Percentiles rank a stretch among this genome's conserved stretches.
phyloP scores from a whole-genome alignment of 2,113 vertebrate genomes.

The Seriola aureovittata region DNA sequence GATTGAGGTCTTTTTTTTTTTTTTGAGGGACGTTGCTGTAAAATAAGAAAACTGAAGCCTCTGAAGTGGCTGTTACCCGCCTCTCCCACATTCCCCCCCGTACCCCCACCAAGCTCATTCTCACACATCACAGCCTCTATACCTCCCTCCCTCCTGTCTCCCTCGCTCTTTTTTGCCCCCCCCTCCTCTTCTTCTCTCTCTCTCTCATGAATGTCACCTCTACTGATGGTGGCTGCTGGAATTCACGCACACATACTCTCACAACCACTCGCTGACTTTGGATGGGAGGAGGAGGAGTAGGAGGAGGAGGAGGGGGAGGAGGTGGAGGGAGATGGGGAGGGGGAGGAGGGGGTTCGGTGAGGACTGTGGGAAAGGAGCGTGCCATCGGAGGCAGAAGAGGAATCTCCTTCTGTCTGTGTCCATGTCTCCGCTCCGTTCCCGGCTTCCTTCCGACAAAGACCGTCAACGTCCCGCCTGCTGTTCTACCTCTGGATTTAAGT shows the following conservation, averaged over 20 bases:
- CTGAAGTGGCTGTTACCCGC: conserved; percentile 66
- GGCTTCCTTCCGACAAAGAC: conserved; percentile 68
- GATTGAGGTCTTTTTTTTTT: conserved; percentile 28
- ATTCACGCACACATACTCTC: conserved; percentile 79
- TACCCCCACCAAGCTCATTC: conserved; percentile 63
- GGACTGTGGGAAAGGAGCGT: conserved; percentile 81
- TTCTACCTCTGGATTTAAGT: conserved; percentile 81
- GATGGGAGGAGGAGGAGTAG: conserved; percentile 73
- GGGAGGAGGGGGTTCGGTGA: conserved; percentile 60
- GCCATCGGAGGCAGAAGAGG: conserved; percentile 84
- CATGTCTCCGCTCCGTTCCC: conserved; percentile 78
- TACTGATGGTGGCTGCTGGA: conserved; percentile 86
- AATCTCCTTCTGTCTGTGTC: conserved; percentile 80
- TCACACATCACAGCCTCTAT: conserved; percentile 65
- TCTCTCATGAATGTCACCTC: conserved; percentile 88
- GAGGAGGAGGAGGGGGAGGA: conserved; percentile 46
- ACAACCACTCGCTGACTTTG: conserved; percentile 81
- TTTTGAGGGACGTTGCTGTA: conserved; percentile 16
- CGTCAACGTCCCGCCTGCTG: conserved; percentile 69
- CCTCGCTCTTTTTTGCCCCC: neutral
- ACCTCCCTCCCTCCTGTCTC: conserved; percentile 37
- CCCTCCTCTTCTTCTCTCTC: conserved; percentile 32
- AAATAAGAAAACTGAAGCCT: conserved; percentile 61
- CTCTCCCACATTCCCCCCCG: conserved; percentile 54
- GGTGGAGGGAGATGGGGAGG: conserved; percentile 39